Evolutionary conservation across 1,140 invertebrate species (phyloP).

Genomic region (Heliothis subflexa): DNA sequence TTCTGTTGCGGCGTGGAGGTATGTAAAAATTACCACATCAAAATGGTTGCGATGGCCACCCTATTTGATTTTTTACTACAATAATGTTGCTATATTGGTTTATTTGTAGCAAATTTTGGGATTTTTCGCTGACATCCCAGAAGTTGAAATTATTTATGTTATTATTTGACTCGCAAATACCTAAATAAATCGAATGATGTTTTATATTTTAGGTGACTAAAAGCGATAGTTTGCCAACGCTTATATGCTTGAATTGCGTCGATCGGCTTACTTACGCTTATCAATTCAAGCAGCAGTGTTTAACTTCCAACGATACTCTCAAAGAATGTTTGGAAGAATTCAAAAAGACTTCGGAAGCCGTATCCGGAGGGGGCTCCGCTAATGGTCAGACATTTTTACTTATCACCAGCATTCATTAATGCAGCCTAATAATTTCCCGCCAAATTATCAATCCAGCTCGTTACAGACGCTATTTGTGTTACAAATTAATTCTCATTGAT

Average conservation of each 20-base stretch:
- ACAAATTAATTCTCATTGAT: constrained; percentile 27
- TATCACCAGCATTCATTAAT: not conserved
- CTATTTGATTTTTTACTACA: constrained; percentile 78
- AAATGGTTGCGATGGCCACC: constrained; percentile 86
- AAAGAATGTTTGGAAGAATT: constrained; percentile 84
- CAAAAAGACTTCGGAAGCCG: constrained; percentile 69
- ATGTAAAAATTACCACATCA: constrained; percentile 82
- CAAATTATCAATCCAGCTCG: not conserved
- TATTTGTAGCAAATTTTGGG: constrained; percentile 67
- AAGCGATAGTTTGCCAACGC: constrained; percentile 82
- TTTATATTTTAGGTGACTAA: constrained; percentile 76
- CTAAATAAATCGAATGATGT: constrained; percentile 27
- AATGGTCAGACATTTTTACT: constrained; percentile 53
- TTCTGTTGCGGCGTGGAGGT: constrained; percentile 86
- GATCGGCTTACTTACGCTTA: constrained; percentile 84
- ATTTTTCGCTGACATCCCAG: constrained; percentile 83
- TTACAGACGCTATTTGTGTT: constrained; percentile 24
- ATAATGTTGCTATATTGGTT: constrained; percentile 85
- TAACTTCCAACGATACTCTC: constrained; percentile 81
- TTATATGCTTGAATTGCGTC: constrained; percentile 84
- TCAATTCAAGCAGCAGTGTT: constrained; percentile 84
- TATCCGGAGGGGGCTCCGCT: constrained; percentile 54
- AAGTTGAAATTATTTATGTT: constrained; percentile 56
- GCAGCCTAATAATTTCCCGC: constrained; percentile 12
- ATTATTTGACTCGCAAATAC: constrained; percentile 44